Conservation (phyloP, 1,140 invertebrate genomes). For the Cryptotermes secundus region DNA sequence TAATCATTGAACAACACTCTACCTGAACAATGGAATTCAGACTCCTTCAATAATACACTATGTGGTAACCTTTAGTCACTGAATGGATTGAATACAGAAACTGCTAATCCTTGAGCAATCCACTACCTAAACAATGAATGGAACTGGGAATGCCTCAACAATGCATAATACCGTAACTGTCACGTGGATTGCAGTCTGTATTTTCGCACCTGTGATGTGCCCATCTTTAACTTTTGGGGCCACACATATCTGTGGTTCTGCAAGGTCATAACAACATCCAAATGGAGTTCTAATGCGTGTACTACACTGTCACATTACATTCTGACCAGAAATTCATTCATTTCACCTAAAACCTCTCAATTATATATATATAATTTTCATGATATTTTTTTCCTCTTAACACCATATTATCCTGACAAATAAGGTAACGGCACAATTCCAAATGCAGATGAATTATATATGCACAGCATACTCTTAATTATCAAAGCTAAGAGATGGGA, state of each 20-base stretch:
- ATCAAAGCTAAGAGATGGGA: not conserved
- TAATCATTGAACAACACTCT: no score
- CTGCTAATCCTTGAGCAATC: not conserved
- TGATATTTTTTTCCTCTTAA: no score
- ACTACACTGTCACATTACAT: no score
- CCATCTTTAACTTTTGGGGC: constrained; percentile 40
- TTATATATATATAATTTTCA: no score
- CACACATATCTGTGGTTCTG: constrained; percentile 42
- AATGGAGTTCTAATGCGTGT: no score
- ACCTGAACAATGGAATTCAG: no score
- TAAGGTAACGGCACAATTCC: no score
- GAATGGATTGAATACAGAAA: not conserved
- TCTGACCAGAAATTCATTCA: not conserved
- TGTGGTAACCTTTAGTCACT: no score
- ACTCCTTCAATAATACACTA: no score
- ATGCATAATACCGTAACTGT: constrained; percentile 42
- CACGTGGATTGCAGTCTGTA: not conserved
- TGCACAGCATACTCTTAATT: not conserved
- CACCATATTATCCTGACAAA: no score
- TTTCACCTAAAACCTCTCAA: not conserved
- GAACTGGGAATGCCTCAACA: constrained; percentile 44
- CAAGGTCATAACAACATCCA: not conserved
- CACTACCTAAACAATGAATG: constrained; percentile 54
- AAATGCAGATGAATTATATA: no score
- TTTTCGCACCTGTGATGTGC: constrained; percentile 32